Evolutionary conservation across 2,888 invertebrate genomes (phyloP).

Genomic region (Clepsis dumicolana): DNA sequence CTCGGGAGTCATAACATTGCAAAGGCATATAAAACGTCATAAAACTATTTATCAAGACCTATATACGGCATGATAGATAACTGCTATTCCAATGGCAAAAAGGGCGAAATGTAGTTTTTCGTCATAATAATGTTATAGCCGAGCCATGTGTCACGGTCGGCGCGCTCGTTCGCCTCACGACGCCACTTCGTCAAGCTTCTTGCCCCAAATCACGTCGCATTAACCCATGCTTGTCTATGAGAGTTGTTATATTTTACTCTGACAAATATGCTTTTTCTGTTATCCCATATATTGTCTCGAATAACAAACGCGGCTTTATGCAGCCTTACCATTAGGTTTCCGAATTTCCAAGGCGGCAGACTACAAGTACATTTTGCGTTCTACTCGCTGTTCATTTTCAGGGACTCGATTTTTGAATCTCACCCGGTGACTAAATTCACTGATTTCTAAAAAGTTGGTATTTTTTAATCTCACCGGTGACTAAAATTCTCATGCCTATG

Average conservation of each 20-base stretch:
- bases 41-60: slow-evolving; percentile 46
- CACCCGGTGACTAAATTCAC: no score
- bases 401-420: no score
- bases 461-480: no score
- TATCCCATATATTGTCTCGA: slow-evolving; percentile 27
- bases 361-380: slow-evolving; percentile 7
- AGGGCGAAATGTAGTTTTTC: slow-evolving; percentile 70
- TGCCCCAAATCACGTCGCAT: slow-evolving; percentile 65
- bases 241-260: slow-evolving; percentile 46
- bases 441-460: no score
- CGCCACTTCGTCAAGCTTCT: slow-evolving; percentile 65
- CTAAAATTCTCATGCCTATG: no score
- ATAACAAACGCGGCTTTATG: slow-evolving; percentile 36
- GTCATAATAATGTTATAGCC: slow-evolving; percentile 70
- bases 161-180: slow-evolving; percentile 55
- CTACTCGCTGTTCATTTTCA: not conserved
- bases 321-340: slow-evolving; percentile 19
- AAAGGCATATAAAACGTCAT: slow-evolving; percentile 43
- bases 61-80: slow-evolving; percentile 65
- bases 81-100: slow-evolving; percentile 64
- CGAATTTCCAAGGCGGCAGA: not conserved
- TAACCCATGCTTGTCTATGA: slow-evolving; percentile 61
- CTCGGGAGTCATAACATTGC: slow-evolving; percentile 40
- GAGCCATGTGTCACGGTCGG: slow-evolving; percentile 67
- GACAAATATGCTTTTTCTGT: slow-evolving; percentile 42